Conservation (phyloP, 2,797 vertebrate genomes). For the Phrynocephalus vlangalii region DNA sequence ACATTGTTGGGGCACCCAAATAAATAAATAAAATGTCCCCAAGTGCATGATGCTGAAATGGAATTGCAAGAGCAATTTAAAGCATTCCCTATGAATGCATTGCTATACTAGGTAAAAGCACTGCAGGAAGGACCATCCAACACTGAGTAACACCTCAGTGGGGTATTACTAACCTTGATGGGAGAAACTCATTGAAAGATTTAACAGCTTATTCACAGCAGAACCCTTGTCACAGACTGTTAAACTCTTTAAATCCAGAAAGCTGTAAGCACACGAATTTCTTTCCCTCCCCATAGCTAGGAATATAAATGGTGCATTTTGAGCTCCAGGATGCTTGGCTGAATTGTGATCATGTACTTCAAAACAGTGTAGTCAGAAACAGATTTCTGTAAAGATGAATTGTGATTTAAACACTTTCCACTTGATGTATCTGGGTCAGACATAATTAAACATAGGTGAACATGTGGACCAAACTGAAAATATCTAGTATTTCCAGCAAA, state of each 20-base stretch:
- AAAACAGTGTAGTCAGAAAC: neutral
- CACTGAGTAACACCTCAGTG: neutral
- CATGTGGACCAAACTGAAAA: constrained; percentile 42
- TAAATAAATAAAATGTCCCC: neutral
- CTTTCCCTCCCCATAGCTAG: neutral
- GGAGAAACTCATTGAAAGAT: constrained; percentile 17
- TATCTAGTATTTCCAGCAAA: constrained; percentile 33
- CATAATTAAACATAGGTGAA: constrained; percentile 20
- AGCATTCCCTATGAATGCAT: neutral
- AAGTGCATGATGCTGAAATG: neutral
- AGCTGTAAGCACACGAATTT: neutral
- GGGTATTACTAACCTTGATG: constrained; percentile 1
- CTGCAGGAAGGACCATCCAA: constrained; percentile 1
- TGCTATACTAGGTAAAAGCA: neutral
- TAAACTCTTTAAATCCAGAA: constrained; percentile 14
- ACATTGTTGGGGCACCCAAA: neutral
- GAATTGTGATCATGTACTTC: neutral
- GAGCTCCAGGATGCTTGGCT: neutral
- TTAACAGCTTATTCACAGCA: constrained; percentile 1
- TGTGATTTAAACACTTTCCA: neutral
- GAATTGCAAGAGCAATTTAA: neutral
- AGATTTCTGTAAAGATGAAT: neutral
- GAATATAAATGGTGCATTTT: neutral
- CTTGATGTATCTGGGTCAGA: constrained; percentile 30
- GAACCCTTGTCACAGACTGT: neutral